Percentiles rank a stretch among this genome's conserved stretches.
phyloP scores from a whole-genome alignment of 2,797 vertebrate genomes.

The Carduelis carduelis region DNA sequence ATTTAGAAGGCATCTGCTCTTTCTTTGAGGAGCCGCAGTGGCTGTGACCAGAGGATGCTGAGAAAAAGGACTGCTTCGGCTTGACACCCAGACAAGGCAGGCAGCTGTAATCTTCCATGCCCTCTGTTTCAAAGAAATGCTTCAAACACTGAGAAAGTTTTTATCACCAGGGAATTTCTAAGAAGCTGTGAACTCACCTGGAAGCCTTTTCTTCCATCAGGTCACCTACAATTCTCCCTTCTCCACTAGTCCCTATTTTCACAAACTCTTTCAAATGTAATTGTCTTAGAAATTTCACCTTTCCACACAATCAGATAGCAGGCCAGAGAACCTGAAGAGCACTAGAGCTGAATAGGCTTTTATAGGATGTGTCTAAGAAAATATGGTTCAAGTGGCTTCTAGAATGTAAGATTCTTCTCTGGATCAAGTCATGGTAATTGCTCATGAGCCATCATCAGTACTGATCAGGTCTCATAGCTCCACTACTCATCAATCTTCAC shows the following conservation, averaged over 20 bases:
- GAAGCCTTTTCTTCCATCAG: neutral
- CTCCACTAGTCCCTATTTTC: neutral
- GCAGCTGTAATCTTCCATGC: neutral
- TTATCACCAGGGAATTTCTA: neutral
- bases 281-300: neutral
- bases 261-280: neutral
- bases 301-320: neutral
- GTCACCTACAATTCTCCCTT: neutral
- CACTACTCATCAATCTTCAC: neutral
- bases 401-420: neutral
- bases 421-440: neutral
- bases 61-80: neutral
- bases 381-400: conserved; percentile 1
- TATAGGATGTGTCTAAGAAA: conserved; percentile 17
- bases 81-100: neutral
- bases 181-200: neutral
- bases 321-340: neutral
- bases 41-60: neutral
- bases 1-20: neutral
- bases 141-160: neutral
- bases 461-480: neutral
- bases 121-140: neutral
- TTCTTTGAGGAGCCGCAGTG: neutral
- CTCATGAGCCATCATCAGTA: neutral
- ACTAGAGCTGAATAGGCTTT: neutral